Base-by-base conservation (phyloP, 2,113 vertebrate genomes). In the Camelus bactrianus region DNA sequence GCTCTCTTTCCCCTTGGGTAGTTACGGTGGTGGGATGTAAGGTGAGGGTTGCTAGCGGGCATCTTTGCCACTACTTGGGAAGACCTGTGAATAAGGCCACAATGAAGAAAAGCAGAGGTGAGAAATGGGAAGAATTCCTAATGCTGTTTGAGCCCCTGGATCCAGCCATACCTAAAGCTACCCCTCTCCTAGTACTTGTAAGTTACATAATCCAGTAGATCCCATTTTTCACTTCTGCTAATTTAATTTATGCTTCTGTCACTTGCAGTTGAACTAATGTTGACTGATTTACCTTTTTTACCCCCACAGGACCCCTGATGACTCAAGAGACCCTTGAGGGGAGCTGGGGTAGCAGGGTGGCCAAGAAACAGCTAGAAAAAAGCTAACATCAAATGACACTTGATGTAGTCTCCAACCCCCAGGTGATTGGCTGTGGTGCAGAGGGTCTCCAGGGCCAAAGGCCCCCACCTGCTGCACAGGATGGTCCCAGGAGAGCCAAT, bases 401-500 rank as follows among this genome's bases (percentile, higher is more conserved):
- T 35, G 64, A 50, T 5, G 24, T 10, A 12, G 77, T 30, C 48
- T 62, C n/a, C 26, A 56, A 48, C 0, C 48, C 24, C 17, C 22
- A 35, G 48, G 14, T 8, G 30, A 93, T 4, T 12, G 42, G 19
- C 32, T 0, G 0, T 1, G 6, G 24, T 30, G 28, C 6, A 0
- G 32, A 75, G 56, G 26, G 38, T 46, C 92, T 62, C 70, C 38
- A 50, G 60, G 32, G 64, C 54, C 38, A 32, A 4, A 8, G 73
- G 79, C 42, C 73, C 80, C 80, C 50, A 11, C 2, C 19, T 20
- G 54, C 56, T 3, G 22, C 50, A 12, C 1, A 15, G 65, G 58
- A 52, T 0, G 2, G 52, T 1, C 6, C 14, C 14, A 32, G 52
- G 56, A 46, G 24, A 35, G 32, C 58, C 3, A 4, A 1, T 6